Evolutionary conservation across 2,888 invertebrate genomes (phyloP).

Genomic region (Drosophila atripex): DNA sequence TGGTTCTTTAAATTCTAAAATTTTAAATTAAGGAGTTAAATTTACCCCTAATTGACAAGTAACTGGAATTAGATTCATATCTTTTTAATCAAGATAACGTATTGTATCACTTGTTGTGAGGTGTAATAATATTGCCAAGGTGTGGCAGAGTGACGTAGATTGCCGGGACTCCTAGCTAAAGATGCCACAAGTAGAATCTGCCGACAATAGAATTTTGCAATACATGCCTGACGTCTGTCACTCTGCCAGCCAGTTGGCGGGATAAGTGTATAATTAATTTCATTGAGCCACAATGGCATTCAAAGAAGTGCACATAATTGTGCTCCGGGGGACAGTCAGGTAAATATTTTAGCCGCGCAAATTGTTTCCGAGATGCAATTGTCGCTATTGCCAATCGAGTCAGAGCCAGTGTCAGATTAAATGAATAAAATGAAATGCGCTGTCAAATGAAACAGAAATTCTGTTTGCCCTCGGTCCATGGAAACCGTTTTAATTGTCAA

Average conservation of each 20-base stretch:
- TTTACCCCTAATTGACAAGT: too few species aligned
- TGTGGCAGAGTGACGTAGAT: slow-evolving; percentile 58
- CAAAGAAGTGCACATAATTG: slow-evolving; percentile 9
- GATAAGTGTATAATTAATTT: slow-evolving; percentile 71
- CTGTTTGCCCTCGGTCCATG: slow-evolving; percentile 3
- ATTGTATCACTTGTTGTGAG: slow-evolving; percentile 14
- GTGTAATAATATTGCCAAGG: slow-evolving; percentile 54
- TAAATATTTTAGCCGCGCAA: slow-evolving; percentile 48
- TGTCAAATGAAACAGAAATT: slow-evolving; percentile 41
- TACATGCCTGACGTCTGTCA: slow-evolving; percentile 30
- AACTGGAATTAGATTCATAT: too few species aligned
- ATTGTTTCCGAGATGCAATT: slow-evolving; percentile 53
- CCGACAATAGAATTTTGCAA: slow-evolving; percentile 54
- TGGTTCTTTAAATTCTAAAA: neutral
- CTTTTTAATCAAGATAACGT: neutral
- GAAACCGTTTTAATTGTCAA: slow-evolving; percentile 56
- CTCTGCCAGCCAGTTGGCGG: slow-evolving; percentile 21
- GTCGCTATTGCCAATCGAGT: slow-evolving; percentile 57
- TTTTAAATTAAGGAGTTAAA: too few species aligned
- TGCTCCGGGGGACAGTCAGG: neutral
- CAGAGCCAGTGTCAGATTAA: slow-evolving; percentile 31
- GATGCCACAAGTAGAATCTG: slow-evolving; percentile 9
- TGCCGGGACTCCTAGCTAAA: slow-evolving; percentile 44
- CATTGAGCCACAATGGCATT: slow-evolving; percentile 42
- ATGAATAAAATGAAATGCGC: slow-evolving; percentile 30